Evolutionary conservation across 2,888 invertebrate species (phyloP).

Genomic region (Brenthis daphne): DNA sequence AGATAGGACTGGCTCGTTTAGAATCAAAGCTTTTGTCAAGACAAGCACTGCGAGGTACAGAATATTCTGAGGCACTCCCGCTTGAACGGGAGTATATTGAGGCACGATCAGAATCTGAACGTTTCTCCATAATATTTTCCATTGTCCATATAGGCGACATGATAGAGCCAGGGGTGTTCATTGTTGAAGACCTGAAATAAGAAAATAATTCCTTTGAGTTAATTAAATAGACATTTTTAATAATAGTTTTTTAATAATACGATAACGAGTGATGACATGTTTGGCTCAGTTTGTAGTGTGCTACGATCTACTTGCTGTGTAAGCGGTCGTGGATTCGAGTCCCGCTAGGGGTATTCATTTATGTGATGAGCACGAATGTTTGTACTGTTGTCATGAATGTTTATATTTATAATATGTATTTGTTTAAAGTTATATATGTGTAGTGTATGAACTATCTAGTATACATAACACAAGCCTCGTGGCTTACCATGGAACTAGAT

Average conservation of each 20-base stretch:
- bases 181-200: slow-evolving; percentile 82
- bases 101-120: slow-evolving; percentile 82
- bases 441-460: too few relatives aligned
- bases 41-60: slow-evolving; percentile 77
- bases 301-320: too few relatives aligned
- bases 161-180: slow-evolving; percentile 74
- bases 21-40: slow-evolving; percentile 78
- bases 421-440: too few relatives aligned
- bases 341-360: too few relatives aligned
- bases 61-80: slow-evolving; percentile 86
- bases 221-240: background rate
- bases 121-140: slow-evolving; percentile 76
- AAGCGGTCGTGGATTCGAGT: too few relatives aligned
- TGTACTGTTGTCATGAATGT: too few relatives aligned
- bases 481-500: too few relatives aligned
- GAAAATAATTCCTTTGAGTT: background rate
- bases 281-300: too few relatives aligned
- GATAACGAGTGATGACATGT: too few relatives aligned
- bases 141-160: slow-evolving; percentile 83
- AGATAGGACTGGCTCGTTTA: slow-evolving; percentile 68
- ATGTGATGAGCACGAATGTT: too few relatives aligned
- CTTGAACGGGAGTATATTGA: slow-evolving; percentile 86
- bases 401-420: too few relatives aligned
- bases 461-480: too few relatives aligned
- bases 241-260: background rate